Evolutionary conservation across 2,113 vertebrate genomes (phyloP), one percentile per base, ranked within the genome.

Genomic region (Campylomormyrus numenius): DNA sequence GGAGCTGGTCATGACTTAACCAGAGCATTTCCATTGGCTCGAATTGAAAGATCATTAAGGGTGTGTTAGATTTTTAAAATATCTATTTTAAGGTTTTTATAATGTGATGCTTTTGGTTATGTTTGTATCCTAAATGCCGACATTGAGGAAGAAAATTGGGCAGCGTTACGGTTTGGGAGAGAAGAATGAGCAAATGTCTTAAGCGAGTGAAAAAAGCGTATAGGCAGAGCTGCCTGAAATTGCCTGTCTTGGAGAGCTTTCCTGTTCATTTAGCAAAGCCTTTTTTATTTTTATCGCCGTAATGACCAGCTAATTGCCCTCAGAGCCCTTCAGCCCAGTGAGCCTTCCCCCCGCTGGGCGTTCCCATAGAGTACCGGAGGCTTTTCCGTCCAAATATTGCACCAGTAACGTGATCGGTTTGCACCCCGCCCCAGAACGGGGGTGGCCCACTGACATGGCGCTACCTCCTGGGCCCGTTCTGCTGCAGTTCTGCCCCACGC

Each of bases 291-390:
- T 90, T 50, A 53, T 46, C 17, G 50, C 66, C 89, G 62, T 53
- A 94, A 91, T 91, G 91, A 66, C 84, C 31, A 19, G 42, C 92
- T 93, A 93, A 94, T 95, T 93, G 92, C 90, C 91, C 92, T 91
- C 85, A 89, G 91, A 89, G 87, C 89, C 62, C 19, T 35, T 50
- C 66, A 52, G 6, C 5, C 10, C 46, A n/a, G 17, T 19, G 7
- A 53, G 9, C 31, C 21, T 1, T 21, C 70, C 70, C 77, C 77
- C 17, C 13, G 35, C 39, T 52, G 5, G 88, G 91, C 91, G 86
- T 91, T 90, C 88, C 50, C 21, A 91, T 80, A 90, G 46, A 17
- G 49, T 27, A 35, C 27, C 1, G 58, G 86, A 52, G 84, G 35
- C 24, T 35, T 80, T 70, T 66, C 66, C 53, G 70, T 45, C 58